These are phyloP conservation scores for Nemopilema nomurai DNA, from an alignment of 30 jellyfish, hydroid and myxozoan genomes.

Conservation along the genomic window DNA sequence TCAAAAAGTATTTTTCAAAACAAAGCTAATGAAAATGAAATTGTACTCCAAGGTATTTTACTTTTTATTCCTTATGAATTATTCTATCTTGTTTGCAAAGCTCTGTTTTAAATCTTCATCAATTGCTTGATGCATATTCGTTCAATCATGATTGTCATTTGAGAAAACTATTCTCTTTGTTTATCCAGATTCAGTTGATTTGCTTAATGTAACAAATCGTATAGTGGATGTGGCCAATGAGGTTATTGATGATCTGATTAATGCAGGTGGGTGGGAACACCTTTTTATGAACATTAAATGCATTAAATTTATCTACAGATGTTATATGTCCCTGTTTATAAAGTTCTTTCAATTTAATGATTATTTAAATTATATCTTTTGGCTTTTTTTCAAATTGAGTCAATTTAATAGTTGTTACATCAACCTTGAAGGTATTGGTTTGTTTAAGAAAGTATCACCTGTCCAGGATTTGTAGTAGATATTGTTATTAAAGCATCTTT, in stretches of 20 bases:
- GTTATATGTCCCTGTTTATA: too few species aligned
- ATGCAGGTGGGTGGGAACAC: conserved; percentile 65
- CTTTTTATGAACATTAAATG: neutral
- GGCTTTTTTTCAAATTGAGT: too few species aligned
- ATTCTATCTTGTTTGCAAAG: neutral
- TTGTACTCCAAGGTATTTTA: neutral
- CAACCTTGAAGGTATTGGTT: too few species aligned
- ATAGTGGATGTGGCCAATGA: conserved; percentile 76
- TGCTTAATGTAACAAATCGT: conserved; percentile 21
- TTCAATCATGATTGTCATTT: too few species aligned
- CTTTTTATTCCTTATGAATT: neutral
- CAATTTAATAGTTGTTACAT: too few species aligned
- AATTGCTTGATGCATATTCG: too few species aligned
- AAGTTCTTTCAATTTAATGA: too few species aligned
- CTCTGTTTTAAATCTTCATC: neutral
- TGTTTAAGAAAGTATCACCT: too few species aligned
- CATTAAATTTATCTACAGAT: neutral
- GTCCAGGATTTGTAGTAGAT: too few species aligned
- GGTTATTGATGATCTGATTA: conserved; percentile 68
- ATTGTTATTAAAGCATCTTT: too few species aligned
- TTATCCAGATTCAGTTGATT: neutral
- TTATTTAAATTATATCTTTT: too few species aligned
- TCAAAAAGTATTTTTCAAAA: neutral
- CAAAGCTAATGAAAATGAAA: neutral
- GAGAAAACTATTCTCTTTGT: neutral